A percentile compares a stretch with the other conserved stretches of the same genome.
These are phyloP conservation scores for Clanis bilineata DNA, from an alignment of 2,888 invertebrate genomes.

Conservation along the genomic window DNA sequence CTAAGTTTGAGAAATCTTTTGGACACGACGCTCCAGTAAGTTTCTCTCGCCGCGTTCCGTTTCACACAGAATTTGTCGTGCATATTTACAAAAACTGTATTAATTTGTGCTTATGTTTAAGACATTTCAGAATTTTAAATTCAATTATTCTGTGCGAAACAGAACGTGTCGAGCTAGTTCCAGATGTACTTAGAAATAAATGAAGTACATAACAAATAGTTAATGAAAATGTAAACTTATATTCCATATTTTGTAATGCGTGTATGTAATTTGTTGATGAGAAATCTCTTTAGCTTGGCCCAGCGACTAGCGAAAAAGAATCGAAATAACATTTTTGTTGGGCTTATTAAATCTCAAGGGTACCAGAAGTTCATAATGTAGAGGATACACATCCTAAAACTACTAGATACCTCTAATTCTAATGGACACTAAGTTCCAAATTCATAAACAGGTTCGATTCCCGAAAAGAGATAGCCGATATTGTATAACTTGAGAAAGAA, in stretches of 20 bases:
- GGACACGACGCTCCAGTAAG: slow-evolving; percentile 27
- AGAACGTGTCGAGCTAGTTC: slow-evolving; percentile 43
- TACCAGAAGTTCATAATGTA: not conserved
- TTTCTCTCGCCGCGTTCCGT: slow-evolving; percentile 32
- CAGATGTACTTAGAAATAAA: slow-evolving; percentile 64
- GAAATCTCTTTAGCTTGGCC: not conserved
- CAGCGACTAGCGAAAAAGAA: not conserved
- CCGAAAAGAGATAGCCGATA: not conserved
- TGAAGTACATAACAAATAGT: slow-evolving; percentile 72
- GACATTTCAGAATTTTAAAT: not conserved
- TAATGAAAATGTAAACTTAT: slow-evolving; percentile 64
- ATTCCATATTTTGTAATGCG: slow-evolving; percentile 67
- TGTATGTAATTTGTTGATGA: slow-evolving; percentile 51
- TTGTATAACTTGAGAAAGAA: not conserved
- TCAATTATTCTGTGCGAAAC: slow-evolving; percentile 36
- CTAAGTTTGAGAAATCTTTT: slow-evolving; percentile 22
- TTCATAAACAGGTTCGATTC: not conserved
- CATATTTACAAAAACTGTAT: slow-evolving; percentile 15
- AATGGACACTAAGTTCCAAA: not conserved
- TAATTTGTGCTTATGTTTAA: not conserved
- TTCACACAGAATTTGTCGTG: slow-evolving; percentile 28
- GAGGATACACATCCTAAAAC: not conserved
- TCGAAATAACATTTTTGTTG: not conserved
- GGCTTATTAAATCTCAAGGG: not conserved
- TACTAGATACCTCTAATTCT: not conserved